Evolutionary conservation across 2,113 vertebrate species (phyloP).

Genomic region (Strix uralensis): DNA sequence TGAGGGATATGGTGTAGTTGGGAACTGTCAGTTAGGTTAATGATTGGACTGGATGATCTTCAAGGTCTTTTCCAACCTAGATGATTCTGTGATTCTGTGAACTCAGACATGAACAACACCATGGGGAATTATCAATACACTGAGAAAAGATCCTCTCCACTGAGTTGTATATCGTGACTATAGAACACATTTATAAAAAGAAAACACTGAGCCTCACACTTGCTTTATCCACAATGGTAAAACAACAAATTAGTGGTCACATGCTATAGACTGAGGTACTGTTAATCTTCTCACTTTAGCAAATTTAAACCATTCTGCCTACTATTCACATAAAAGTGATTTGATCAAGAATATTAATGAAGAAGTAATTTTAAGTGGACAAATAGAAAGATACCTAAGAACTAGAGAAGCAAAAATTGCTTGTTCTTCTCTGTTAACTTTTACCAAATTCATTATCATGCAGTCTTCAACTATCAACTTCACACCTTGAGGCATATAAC

Average conservation of each 20-base stretch:
- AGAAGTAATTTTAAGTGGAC: background rate
- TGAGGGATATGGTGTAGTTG: no score
- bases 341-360: background rate
- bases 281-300: background rate
- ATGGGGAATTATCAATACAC: background rate
- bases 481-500: background rate
- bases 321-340: background rate
- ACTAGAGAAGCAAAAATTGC: background rate
- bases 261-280: background rate
- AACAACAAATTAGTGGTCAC: background rate
- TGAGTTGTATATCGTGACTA: background rate
- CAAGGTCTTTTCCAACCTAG: no score
- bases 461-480: background rate
- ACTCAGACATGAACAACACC: background rate
- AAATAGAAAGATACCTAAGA: background rate
- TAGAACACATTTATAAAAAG: background rate
- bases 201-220: background rate
- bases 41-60: no score
- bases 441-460: background rate
- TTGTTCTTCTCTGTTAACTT: background rate
- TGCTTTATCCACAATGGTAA: background rate
- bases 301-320: background rate
- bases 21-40: no score
- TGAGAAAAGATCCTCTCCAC: background rate
- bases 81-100: background rate